These are phyloP conservation scores for Sander lucioperca DNA, from an alignment of 2,113 vertebrate species.

Conservation along the genomic window DNA sequence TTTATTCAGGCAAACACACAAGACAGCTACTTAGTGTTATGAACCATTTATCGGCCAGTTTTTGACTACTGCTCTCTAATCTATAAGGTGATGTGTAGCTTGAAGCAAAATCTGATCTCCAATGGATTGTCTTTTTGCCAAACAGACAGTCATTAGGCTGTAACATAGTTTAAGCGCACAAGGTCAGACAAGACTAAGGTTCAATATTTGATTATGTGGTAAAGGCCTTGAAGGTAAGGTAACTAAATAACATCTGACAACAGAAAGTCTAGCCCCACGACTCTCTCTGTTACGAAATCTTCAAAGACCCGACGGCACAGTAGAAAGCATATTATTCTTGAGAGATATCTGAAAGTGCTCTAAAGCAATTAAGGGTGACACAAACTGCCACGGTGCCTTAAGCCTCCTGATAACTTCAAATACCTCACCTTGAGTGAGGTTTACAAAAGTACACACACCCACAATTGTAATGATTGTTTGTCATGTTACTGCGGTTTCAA, in stretches of 20 bases:
- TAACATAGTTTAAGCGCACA: slow-evolving; percentile 57
- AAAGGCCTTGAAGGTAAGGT: slow-evolving; percentile 74
- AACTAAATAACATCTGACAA: slow-evolving; percentile 70
- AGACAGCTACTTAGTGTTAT: slow-evolving; percentile 34
- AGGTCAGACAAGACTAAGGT: slow-evolving; percentile 71
- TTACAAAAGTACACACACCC: slow-evolving; percentile 35
- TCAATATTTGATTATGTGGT: slow-evolving; percentile 78
- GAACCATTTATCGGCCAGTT: slow-evolving; percentile 29
- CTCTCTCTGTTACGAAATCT: slow-evolving; percentile 61
- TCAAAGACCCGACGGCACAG: slow-evolving; percentile 68
- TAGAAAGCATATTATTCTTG: slow-evolving; percentile 71
- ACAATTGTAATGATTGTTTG: slow-evolving; percentile 34
- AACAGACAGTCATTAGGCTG: slow-evolving; percentile 55
- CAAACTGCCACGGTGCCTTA: slow-evolving; percentile 65
- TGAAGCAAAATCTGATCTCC: slow-evolving; percentile 30
- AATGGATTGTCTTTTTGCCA: slow-evolving; percentile 45
- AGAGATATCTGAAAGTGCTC: slow-evolving; percentile 75
- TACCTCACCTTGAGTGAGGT: slow-evolving; percentile 49
- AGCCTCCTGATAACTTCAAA: slow-evolving; percentile 70
- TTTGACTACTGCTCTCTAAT: slow-evolving; percentile 31
- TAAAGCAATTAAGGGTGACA: slow-evolving; percentile 79
- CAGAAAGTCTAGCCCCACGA: slow-evolving; percentile 41
- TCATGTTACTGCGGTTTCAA: slow-evolving; percentile 25
- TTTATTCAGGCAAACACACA: slow-evolving; percentile 49
- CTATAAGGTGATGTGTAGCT: slow-evolving; percentile 23